phyloP scores from a whole-genome alignment of 1,140 invertebrate species.

The Lepidotrigona ventralis region DNA sequence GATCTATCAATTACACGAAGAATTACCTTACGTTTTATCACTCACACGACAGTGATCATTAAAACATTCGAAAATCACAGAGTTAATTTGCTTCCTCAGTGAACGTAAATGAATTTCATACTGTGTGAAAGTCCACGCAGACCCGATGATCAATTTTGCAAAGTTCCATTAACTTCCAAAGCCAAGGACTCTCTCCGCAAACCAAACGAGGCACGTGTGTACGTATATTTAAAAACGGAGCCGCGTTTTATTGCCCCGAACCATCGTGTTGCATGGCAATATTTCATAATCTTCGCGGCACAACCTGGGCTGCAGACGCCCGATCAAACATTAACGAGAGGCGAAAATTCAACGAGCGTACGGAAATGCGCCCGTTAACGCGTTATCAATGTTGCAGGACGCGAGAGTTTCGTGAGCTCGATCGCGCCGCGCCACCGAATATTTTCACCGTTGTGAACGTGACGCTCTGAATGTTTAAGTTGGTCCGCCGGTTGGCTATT shows the following conservation, averaged over 20 bases:
- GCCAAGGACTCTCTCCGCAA: no score
- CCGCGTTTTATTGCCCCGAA: background rate
- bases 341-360: background rate
- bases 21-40: no score
- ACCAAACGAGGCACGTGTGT: no score
- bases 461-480: conserved; percentile 11
- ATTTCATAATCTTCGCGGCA: background rate
- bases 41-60: no score
- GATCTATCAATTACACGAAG: no score
- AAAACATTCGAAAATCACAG: no score
- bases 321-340: background rate
- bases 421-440: background rate
- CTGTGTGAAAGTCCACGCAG: no score
- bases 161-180: no score
- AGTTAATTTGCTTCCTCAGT: no score
- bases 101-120: no score
- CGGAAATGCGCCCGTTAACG: background rate
- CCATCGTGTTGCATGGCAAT: background rate
- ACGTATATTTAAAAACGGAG: background rate
- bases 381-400: background rate
- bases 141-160: no score
- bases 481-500: background rate
- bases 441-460: background rate
- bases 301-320: background rate
- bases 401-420: background rate